Base-by-base conservation (phyloP, 1,140 invertebrate genomes). In the Mercenaria mercenaria region DNA sequence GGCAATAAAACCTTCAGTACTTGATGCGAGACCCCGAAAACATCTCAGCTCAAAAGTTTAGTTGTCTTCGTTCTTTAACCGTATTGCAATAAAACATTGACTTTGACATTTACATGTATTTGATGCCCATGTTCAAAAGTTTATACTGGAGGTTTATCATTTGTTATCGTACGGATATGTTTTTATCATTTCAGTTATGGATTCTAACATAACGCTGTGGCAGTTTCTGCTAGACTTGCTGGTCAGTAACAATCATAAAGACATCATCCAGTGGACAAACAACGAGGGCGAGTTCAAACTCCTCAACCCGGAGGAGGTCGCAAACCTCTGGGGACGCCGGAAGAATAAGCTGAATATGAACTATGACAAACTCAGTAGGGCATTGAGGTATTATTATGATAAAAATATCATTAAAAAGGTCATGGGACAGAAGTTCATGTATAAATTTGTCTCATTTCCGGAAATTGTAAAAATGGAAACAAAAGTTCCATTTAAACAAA, bases 311-410 rank as follows among this genome's bases (percentile, higher is more conserved):
- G 99, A 99, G 96, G 99, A 99, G 96, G 99, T 99, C 74, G 99
- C 99, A 0, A 97, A 98, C 91, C 97, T 99, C 74, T 99, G 99
- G 99, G 99, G 99, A 20, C 98, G 99, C 72, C 97, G 99, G 11
- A 99, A 99, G 95, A 99, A 99, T 96, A 99, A 99, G 96, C 98
- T 98, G 34, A 99, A 99, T 96, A 99, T 99, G 99, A 99, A 99
- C 96, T 99, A 99, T 95, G 99, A 99, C 96, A 99, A 99, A 95
- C 96, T 99, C 87, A 99, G 98, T 88, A 98, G 99, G 50, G 99
- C 99, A 47, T 97, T 99, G 29, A 98, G 99, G 72, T 99, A 99
- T 95, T 99, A 99, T 95, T 99, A 99, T 94, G 99, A 99, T 96
- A 99, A 99, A 96, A 99, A 99, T 96, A 99, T 99, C 92, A 99